Base-by-base conservation (phyloP, 2,113 vertebrate genomes). In the Catharus fuscescens region DNA sequence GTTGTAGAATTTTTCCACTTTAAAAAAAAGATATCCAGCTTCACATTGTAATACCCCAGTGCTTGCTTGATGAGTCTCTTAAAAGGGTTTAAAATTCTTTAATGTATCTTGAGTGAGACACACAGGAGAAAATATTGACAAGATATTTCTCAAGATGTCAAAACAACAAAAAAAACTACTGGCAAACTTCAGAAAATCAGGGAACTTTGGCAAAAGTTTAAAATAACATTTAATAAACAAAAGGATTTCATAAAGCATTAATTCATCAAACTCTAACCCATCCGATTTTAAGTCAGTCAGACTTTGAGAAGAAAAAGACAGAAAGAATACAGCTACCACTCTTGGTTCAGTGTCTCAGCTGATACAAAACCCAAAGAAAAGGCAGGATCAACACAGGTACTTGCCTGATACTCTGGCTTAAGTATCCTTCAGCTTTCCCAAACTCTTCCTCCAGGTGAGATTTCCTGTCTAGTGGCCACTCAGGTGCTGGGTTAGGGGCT, bases 371-470 rank as follows among this genome's bases (percentile, higher is more conserved):
- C 36, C 32, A 52, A 44, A 31, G 7, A 14, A 60, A 60, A 60
- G 1, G 3, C 2, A 60, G 4, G 9, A 3, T 5, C 8, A 36
- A 28, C 18, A 14, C 4, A 17, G 0, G 2, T 8, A n/a, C 11
- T 32, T 52, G 6, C 6, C 26, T 28, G 7, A 36, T 45, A 9
- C 12, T 69, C 17, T 12, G 36, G 17, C 2, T 47, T 23, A 44
- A 36, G 6, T 12, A 23, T 5, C 6, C 14, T 48, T 56, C 1
- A 0, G 4, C 18, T 52, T 26, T 23, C 45, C 26, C 5, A 8
- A 18, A 11, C 53, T 9, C 2, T 38, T 60, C 2, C 7, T 36
- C 14, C 45, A 21, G 45, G 20, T 28, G 36, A 9, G 7, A 18
- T 1, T 32, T 21, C 17, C 20, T 24, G 6, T 25, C 8, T 57